Evolutionary conservation across 2,888 invertebrate species (phyloP).

Genomic region (Sesia apiformis): DNA sequence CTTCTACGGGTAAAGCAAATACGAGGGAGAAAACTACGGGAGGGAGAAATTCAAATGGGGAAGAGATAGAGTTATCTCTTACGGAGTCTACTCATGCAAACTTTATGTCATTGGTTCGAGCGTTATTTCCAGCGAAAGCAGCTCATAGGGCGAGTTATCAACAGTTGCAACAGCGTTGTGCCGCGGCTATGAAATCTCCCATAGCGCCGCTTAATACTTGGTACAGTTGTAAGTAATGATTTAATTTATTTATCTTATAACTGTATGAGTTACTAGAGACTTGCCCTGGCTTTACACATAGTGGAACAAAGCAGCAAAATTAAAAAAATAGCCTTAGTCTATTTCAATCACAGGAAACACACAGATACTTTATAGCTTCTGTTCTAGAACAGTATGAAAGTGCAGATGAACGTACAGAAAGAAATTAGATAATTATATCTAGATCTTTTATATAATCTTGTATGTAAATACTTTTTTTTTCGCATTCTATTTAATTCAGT

Average conservation of each 20-base stretch:
- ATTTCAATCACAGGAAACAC: too few species aligned
- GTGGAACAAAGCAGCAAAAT: too few species aligned
- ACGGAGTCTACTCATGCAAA: conserved; percentile 89
- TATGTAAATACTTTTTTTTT: too few species aligned
- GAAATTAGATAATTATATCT: too few species aligned
- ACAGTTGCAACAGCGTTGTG: conserved; percentile 82
- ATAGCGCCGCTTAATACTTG: conserved; percentile 88
- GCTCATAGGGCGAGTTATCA: conserved; percentile 88
- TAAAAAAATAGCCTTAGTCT: too few species aligned
- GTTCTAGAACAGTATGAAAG: too few species aligned
- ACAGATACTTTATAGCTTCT: too few species aligned
- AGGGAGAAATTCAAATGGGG: conserved; percentile 8
- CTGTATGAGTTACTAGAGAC: too few species aligned
- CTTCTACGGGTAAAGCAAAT: neutral
- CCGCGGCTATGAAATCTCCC: conserved; percentile 84
- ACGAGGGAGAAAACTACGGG: neutral
- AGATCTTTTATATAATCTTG: too few species aligned
- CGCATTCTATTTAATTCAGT: conserved; percentile 26
- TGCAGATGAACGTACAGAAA: too few species aligned
- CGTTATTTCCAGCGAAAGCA: conserved; percentile 88
- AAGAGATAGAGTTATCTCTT: conserved; percentile 43
- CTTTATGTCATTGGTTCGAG: conserved; percentile 91
- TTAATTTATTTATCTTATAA: neutral
- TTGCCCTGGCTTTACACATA: too few species aligned
- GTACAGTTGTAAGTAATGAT: conserved; percentile 73